Conservation (phyloP, 2,797 vertebrate genomes). For the Aphelocoma californica region DNA sequence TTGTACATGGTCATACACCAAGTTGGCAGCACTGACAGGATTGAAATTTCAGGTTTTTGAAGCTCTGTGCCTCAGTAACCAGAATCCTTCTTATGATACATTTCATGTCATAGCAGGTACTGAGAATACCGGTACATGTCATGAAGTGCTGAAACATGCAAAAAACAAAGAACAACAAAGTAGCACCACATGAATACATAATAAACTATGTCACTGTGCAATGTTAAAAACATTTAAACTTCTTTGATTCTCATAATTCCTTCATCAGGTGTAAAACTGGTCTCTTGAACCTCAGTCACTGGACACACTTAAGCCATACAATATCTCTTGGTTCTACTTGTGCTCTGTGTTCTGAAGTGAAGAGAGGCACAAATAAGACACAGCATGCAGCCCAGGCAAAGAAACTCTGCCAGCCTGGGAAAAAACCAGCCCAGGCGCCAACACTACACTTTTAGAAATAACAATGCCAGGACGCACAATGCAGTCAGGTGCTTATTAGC, state of each 20-base stretch:
- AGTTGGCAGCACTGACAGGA: not conserved
- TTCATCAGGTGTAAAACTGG: not conserved
- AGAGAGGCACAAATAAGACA: not conserved
- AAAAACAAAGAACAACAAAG: not conserved
- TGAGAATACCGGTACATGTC: not conserved
- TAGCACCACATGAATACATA: not conserved
- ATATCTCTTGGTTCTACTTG: not conserved
- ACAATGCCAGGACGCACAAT: not conserved
- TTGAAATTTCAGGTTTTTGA: not conserved
- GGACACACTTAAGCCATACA: not conserved
- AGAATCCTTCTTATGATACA: not conserved
- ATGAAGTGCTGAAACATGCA: not conserved
- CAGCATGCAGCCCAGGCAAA: not conserved
- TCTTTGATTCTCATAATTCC: not conserved
- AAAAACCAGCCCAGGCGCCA: not conserved
- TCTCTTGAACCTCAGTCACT: not conserved
- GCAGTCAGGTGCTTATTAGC: not conserved
- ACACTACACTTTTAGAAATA: not conserved
- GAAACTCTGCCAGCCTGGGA: not conserved
- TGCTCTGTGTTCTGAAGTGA: not conserved
- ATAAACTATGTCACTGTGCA: not conserved
- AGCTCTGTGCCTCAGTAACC: not conserved
- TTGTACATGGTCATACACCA: not conserved
- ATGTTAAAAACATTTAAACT: not conserved
- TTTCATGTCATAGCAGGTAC: not conserved